Conservation (phyloP, 2,797 vertebrate genomes). For the Semotilus atromaculatus region DNA sequence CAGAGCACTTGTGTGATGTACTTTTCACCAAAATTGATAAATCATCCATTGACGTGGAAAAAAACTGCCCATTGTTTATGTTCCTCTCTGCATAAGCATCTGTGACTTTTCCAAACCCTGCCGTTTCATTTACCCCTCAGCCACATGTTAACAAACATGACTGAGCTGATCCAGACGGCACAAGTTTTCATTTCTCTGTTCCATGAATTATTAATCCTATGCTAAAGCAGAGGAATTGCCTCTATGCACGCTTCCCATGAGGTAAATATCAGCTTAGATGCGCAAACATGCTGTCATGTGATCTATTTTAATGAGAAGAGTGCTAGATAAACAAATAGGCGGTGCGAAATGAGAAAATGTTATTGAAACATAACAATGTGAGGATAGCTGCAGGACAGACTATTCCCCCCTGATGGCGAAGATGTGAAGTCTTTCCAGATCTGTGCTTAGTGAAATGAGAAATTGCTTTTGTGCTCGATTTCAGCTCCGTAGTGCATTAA, state of each 20-base stretch:
- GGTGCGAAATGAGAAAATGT: constrained; percentile 28
- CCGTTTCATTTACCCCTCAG: constrained; percentile 33
- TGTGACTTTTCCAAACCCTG: constrained; percentile 12
- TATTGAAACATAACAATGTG: constrained; percentile 29
- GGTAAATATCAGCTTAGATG: constrained; percentile 60
- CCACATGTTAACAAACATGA: constrained; percentile 49
- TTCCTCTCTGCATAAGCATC: background rate
- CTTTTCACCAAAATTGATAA: constrained; percentile 2
- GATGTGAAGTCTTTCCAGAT: constrained; percentile 27
- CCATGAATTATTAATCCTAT: constrained; percentile 62
- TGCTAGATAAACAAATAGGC: constrained; percentile 54
- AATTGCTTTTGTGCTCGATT: constrained; percentile 34
- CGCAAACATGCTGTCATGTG: constrained; percentile 55
- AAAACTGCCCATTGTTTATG: background rate
- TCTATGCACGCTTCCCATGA: constrained; percentile 37
- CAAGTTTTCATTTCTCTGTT: constrained; percentile 50
- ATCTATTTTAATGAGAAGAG: constrained; percentile 45
- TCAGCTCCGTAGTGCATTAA: constrained; percentile 33
- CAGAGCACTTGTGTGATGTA: background rate
- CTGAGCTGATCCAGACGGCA: constrained; percentile 12
- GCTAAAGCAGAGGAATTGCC: constrained; percentile 48
- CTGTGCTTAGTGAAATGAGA: constrained; percentile 29
- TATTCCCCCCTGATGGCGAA: constrained; percentile 10
- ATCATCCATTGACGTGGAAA: constrained; percentile 10
- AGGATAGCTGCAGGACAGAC: constrained; percentile 1